These are phyloP conservation scores for Pegoplata infirma DNA, from an alignment of 2,888 invertebrate species.

Conservation along the genomic window DNA sequence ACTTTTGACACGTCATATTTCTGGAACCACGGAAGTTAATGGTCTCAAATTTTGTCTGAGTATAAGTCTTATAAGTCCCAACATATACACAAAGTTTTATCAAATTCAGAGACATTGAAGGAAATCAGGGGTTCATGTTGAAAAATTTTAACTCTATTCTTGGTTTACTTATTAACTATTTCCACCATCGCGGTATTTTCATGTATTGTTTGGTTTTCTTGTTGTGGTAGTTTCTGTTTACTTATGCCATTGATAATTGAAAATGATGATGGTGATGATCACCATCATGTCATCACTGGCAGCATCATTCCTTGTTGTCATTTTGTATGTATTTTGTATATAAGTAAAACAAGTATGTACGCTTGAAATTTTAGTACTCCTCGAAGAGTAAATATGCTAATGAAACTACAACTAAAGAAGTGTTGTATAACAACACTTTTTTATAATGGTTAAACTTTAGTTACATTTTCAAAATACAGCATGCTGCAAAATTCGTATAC, in stretches of 20 bases:
- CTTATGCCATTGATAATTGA: constrained; percentile 25
- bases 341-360: not conserved
- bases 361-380: not conserved
- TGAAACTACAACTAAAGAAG: constrained; percentile 39
- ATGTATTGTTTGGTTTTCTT: constrained; percentile 27
- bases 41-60: no score
- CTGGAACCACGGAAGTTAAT: no score
- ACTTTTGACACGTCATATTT: no score
- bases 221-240: constrained; percentile 26
- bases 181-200: not conserved
- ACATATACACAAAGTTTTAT: no score
- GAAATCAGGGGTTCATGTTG: no score
- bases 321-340: not conserved
- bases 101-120: no score
- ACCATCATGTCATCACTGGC: no score
- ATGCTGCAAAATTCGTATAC: not conserved
- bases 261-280: constrained; percentile 15
- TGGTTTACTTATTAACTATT: constrained; percentile 1
- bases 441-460: constrained; percentile 48
- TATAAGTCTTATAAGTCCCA: no score
- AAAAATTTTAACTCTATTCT: no score
- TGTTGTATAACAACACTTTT: constrained; percentile 45
- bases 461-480: constrained; percentile 8
- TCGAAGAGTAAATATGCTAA: constrained; percentile 49
- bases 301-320: not conserved